Evolutionary conservation across 2,888 invertebrate species (phyloP).

Genomic region (Taphrorychus bicolor): DNA sequence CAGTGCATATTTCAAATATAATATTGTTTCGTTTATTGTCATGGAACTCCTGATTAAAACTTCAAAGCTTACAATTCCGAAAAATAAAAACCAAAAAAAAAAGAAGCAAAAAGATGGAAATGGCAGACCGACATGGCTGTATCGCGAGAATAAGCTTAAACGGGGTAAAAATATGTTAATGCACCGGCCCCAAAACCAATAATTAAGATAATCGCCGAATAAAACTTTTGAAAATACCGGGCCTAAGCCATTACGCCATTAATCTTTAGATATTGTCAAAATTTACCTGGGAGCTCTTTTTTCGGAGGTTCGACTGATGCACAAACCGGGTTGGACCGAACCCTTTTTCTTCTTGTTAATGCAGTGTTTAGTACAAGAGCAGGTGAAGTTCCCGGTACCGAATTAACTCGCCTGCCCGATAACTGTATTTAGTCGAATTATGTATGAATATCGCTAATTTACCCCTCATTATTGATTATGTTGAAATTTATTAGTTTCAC

Average conservation of each 20-base stretch:
- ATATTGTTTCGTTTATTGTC: no score
- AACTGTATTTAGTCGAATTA: neutral
- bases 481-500: neutral
- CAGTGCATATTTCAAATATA: no score
- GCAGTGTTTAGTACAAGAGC: neutral
- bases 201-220: conserved; percentile 59
- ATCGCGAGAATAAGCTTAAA: neutral
- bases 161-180: conserved; percentile 54
- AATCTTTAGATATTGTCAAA: conserved; percentile 58
- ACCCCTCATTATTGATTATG: neutral
- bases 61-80: neutral
- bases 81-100: no score
- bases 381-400: neutral
- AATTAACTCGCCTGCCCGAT: neutral
- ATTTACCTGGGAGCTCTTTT: conserved; percentile 47
- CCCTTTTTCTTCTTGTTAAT: neutral
- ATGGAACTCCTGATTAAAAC: no score
- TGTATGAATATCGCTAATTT: neutral
- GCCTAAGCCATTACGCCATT: conserved; percentile 49
- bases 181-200: conserved; percentile 53
- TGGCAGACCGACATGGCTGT: neutral
- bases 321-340: conserved; percentile 11
- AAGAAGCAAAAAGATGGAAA: neutral
- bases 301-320: conserved; percentile 24
- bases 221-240: conserved; percentile 53